Evolutionary conservation across 35 echinoderm and acorn worm genomes (phyloP).

Genomic region (Ophioderma brevispina): DNA sequence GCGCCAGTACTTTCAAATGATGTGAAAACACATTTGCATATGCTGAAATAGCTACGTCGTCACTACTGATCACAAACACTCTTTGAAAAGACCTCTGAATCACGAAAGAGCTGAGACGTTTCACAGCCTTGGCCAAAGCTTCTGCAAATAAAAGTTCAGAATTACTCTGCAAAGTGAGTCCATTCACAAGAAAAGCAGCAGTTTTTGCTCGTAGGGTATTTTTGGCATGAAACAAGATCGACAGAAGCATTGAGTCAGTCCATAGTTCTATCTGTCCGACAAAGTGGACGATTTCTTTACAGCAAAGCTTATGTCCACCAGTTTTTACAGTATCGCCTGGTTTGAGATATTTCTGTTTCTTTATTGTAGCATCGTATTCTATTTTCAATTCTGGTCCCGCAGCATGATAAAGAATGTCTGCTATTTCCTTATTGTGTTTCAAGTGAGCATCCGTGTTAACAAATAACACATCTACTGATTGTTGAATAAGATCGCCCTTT

Average conservation of each 20-base stretch:
- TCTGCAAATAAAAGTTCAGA: background rate
- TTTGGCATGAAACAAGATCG: background rate
- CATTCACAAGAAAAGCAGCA: background rate
- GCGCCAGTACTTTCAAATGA: background rate
- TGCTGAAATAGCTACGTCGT: background rate
- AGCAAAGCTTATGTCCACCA: background rate
- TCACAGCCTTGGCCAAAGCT: background rate
- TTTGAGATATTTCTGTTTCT: background rate
- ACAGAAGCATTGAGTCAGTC: background rate
- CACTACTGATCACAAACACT: background rate
- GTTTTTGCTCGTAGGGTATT: background rate
- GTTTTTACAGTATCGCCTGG: background rate
- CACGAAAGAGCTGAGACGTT: background rate
- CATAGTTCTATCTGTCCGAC: background rate
- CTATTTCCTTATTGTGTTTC: background rate
- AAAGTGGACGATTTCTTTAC: background rate
- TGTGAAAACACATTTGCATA: background rate
- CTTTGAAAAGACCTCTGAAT: background rate
- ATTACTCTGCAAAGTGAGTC: background rate
- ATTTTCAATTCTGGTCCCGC: background rate
- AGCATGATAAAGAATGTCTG: background rate
- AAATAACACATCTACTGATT: background rate
- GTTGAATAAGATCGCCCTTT: background rate
- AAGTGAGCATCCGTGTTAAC: background rate
- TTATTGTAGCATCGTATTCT: background rate